Evolutionary conservation across 64 coral and sea anemone genomes (phyloP), one percentile per base, ranked within the genome.

Genomic region (Dendronephthya gigantea): DNA sequence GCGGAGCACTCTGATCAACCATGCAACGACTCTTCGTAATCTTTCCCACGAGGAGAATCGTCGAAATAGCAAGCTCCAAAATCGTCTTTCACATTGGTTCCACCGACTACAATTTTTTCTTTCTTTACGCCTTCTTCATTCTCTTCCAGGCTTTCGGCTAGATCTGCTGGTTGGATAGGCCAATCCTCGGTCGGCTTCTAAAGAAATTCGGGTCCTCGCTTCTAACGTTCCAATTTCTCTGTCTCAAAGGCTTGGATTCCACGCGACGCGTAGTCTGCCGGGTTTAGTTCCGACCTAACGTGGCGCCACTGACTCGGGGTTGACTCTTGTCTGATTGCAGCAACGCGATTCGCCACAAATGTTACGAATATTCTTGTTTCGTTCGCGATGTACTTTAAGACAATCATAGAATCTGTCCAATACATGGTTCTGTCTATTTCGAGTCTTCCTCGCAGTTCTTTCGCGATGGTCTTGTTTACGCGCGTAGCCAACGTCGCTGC

Each of bases 401-500:
- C 69, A 27, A 75, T 75, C 69, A 75, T 75, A 2, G 69, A 75
- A 75, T 75, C n/a, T 9, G 69, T 75, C 69, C 69, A 75, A 16
- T 7, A 75, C 29, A 34, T 75, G 35, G 5, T 75, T 75, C 35
- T 27, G 30, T 75, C 25, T 1, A 75, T 31, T 29, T 75, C n/a
- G 4, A 75, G 29, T 75, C 69, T 32, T 75, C 69, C 69, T 31
- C 15, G 69, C 6, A 75, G n/a, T 30, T 75, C 69, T 8, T 75
- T 75, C n/a, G 34, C 69, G 4, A 75, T 37, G 17, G 34, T 33
- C 35, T 75, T 75, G 69, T 75, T 75, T 1, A 29, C 16, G 13
- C 35, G 69, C 16, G 69, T 75, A 29, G 69, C 69, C 43, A 92
- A 36, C 30, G 90, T 85, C 17, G 90, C 90, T 47, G 90, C 91